phyloP scores from a whole-genome alignment of 2,113 vertebrate genomes.

The Oncorhynchus mykiss region DNA sequence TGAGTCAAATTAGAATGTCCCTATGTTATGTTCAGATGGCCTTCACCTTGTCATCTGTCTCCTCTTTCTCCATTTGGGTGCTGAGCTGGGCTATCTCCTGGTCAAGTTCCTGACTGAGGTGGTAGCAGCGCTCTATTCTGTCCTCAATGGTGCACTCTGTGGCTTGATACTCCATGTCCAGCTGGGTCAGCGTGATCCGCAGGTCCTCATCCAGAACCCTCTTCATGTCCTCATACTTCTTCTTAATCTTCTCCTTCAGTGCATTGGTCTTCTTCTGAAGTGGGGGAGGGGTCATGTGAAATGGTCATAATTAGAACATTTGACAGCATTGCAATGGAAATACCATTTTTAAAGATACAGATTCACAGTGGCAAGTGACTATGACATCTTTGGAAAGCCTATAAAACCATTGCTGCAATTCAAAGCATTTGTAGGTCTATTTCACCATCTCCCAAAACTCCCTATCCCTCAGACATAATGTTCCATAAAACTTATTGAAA shows the following conservation, averaged over 20 bases:
- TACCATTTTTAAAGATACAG: background rate
- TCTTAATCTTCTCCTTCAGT: slow-evolving; percentile 59
- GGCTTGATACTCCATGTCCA: slow-evolving; percentile 59
- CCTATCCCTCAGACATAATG: background rate
- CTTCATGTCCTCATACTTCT: slow-evolving; percentile 62
- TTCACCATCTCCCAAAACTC: background rate
- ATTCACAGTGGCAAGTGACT: background rate
- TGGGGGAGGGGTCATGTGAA: background rate
- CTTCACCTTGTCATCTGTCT: slow-evolving; percentile 20
- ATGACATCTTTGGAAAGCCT: background rate
- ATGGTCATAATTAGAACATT: background rate
- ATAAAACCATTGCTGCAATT: background rate
- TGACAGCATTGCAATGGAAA: background rate
- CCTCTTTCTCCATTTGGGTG: slow-evolving; percentile 25
- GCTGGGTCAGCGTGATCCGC: slow-evolving; percentile 57
- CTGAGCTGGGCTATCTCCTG: slow-evolving; percentile 38
- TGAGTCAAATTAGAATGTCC: background rate
- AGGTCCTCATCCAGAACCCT: slow-evolving; percentile 62
- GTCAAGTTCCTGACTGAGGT: slow-evolving; percentile 57
- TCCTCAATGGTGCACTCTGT: slow-evolving; percentile 46
- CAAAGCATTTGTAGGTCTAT: too few species aligned
- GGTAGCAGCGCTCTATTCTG: slow-evolving; percentile 52
- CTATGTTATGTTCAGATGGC: background rate
- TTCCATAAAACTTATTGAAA: background rate
- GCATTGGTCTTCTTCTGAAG: slow-evolving; percentile 50